A percentile compares a stretch with the other conserved stretches of the same genome.
phyloP scores from a whole-genome alignment of 2,113 vertebrate species.

The Gymnobelideus leadbeateri region DNA sequence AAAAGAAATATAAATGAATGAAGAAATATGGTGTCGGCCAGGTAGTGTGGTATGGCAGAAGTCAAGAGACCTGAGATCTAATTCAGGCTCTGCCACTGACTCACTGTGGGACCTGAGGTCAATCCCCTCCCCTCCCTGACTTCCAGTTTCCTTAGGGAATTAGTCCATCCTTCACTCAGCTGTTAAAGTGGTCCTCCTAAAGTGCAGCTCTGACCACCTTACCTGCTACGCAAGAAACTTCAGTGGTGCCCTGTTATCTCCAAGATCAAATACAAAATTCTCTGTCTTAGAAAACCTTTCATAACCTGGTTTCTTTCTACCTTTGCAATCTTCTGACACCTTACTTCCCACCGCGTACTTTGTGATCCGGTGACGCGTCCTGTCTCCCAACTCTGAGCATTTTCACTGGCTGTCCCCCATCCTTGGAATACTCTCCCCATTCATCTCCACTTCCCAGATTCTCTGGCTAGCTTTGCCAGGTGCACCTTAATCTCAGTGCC shows the following conservation, averaged over 20 bases:
- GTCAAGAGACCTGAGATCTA: slow-evolving; percentile 17
- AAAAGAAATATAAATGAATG: slow-evolving; percentile 3
- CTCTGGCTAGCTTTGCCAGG: background rate
- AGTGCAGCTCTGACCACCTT: background rate
- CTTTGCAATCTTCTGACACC: background rate
- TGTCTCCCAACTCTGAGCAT: background rate
- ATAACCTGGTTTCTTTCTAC: background rate
- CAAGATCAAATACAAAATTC: background rate
- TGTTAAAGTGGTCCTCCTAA: background rate
- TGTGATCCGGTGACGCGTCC: background rate
- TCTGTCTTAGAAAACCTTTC: background rate
- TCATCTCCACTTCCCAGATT: background rate
- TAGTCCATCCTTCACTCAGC: background rate
- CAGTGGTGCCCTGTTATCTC: background rate
- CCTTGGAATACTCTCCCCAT: background rate
- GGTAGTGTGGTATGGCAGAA: background rate
- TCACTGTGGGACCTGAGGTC: slow-evolving; percentile 13
- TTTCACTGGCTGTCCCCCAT: background rate
- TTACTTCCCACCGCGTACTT: background rate
- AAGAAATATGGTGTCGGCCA: background rate
- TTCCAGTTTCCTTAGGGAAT: background rate
- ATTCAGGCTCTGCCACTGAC: background rate
- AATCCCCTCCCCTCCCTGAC: background rate
- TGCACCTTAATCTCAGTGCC: background rate
- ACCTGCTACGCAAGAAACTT: background rate